Conservation (phyloP, 1,140 invertebrate species). For the Leptonema lineaticorne region DNA sequence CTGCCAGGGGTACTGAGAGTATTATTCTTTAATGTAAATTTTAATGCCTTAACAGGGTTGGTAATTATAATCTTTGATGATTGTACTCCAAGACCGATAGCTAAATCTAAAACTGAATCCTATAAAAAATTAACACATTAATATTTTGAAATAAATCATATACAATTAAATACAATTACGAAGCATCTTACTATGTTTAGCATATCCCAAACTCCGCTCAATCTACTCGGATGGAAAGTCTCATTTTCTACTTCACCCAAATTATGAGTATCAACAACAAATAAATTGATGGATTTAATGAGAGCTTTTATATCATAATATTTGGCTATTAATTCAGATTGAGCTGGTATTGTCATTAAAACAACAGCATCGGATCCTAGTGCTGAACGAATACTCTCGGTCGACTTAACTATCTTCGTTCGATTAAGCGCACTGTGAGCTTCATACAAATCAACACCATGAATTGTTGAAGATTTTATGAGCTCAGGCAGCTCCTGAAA, state of each 20-base stretch:
- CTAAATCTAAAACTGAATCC: slow-evolving; percentile 77
- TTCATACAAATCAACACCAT: slow-evolving; percentile 66
- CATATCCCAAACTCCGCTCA: slow-evolving; percentile 77
- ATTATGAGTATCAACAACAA: slow-evolving; percentile 70
- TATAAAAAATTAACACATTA: slow-evolving; percentile 42
- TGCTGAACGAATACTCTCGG: slow-evolving; percentile 59
- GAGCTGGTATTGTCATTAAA: slow-evolving; percentile 60
- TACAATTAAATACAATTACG: background rate
- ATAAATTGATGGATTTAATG: slow-evolving; percentile 63
- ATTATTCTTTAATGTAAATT: slow-evolving; percentile 65
- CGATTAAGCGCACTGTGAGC: slow-evolving; percentile 58
- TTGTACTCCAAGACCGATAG: slow-evolving; percentile 68
- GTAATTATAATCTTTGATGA: slow-evolving; percentile 69
- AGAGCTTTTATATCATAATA: slow-evolving; percentile 68
- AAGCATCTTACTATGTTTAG: slow-evolving; percentile 73
- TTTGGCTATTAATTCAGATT: slow-evolving; percentile 66
- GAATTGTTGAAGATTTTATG: slow-evolving; percentile 58
- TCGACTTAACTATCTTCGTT: slow-evolving; percentile 59
- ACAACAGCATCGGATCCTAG: slow-evolving; percentile 59
- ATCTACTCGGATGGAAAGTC: slow-evolving; percentile 73
- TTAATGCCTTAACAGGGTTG: slow-evolving; percentile 66
- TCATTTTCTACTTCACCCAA: slow-evolving; percentile 64
- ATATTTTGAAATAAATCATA: background rate
- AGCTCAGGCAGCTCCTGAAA: slow-evolving; percentile 55
- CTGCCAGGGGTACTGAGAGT: slow-evolving; percentile 70